Percentiles rank a stretch among this genome's conserved stretches.
phyloP scores from a whole-genome alignment of 2,797 vertebrate species.

The Oryzias dopingdopingensis region DNA sequence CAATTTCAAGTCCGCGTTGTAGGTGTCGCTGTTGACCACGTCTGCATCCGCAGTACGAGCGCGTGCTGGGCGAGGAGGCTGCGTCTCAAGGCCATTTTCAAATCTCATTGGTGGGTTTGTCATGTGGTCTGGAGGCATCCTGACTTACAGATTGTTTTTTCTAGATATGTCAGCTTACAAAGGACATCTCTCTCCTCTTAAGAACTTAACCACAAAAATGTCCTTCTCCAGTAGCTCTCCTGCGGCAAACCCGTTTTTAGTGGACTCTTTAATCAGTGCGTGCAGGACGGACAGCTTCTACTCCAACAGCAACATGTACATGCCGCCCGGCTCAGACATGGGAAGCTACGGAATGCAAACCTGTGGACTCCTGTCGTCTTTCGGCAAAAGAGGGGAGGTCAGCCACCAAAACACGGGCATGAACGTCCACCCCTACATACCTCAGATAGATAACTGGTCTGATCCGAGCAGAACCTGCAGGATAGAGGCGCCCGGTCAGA shows the following conservation, averaged over 20 bases:
- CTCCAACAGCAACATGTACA: slow-evolving; percentile 98
- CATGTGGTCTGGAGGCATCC: slow-evolving; percentile 98
- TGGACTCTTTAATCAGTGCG: slow-evolving; percentile 97
- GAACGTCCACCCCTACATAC: slow-evolving; percentile 98
- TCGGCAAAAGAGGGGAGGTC: slow-evolving; percentile 95
- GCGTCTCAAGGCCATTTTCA: slow-evolving; percentile 98
- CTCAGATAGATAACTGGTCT: slow-evolving; percentile 98
- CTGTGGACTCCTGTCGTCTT: slow-evolving; percentile 99
- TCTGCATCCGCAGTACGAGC: slow-evolving; percentile 75
- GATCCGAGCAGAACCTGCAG: slow-evolving; percentile 94
- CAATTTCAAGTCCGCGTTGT: slow-evolving; percentile 83
- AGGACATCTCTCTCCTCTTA: slow-evolving; percentile 96
- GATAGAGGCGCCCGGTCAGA: slow-evolving; percentile 93
- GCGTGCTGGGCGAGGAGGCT: slow-evolving; percentile 87
- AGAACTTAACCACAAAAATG: slow-evolving; percentile 86
- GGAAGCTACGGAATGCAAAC: slow-evolving; percentile 99
- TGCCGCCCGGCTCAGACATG: slow-evolving; percentile 95
- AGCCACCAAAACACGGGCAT: slow-evolving; percentile 97
- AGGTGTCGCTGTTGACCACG: slow-evolving; percentile 97
- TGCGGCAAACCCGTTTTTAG: slow-evolving; percentile 96
- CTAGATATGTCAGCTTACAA: slow-evolving; percentile 99
- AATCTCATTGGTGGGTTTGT: slow-evolving; percentile 99
- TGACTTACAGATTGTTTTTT: slow-evolving; percentile 98
- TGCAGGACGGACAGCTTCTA: slow-evolving; percentile 99
- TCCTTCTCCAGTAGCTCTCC: slow-evolving; percentile 99